phyloP scores from a whole-genome alignment of 2,888 invertebrate species.

The Micoletzkya japonica region DNA sequence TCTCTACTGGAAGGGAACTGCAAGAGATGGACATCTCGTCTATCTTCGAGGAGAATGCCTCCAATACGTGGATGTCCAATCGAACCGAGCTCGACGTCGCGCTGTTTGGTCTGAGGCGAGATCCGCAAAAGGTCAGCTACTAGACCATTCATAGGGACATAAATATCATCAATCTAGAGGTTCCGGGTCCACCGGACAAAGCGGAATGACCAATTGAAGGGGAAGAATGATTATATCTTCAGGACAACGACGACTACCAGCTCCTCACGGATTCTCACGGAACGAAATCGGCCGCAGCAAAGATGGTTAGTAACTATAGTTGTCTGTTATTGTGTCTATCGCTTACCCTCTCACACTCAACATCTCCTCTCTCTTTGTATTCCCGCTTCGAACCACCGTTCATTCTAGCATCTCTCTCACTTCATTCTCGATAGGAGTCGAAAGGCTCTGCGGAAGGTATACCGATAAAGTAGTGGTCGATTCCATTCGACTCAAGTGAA shows the following conservation, averaged over 20 bases:
- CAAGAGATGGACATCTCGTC: conserved; percentile 96
- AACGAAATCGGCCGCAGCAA: conserved; percentile 33
- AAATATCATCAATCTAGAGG: not conserved
- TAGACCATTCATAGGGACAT: not conserved
- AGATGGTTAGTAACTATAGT: conserved; percentile 51
- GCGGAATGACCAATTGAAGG: not conserved
- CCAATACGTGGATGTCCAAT: conserved; percentile 84
- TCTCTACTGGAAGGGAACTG: conserved; percentile 92
- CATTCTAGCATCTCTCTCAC: conserved; percentile 70
- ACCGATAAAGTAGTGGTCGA: conserved; percentile 30
- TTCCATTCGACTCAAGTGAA: not conserved
- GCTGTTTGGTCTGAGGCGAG: conserved; percentile 35
- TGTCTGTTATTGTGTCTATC: not conserved
- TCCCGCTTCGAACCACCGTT: not conserved
- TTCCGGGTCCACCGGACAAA: too few species aligned
- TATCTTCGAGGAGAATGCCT: conserved; percentile 78
- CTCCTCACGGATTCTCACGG: conserved; percentile 37
- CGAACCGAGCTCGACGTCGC: conserved; percentile 92
- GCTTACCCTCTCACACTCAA: not conserved
- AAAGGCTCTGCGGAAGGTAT: conserved; percentile 94
- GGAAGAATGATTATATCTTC: conserved; percentile 27
- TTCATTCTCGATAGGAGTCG: conserved; percentile 94
- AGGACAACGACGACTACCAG: conserved; percentile 64
- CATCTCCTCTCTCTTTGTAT: not conserved
- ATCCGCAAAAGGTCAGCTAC: conserved; percentile 21